Evolutionary conservation across 1,140 invertebrate genomes (phyloP).

Genomic region (Drosophila sp.): DNA sequence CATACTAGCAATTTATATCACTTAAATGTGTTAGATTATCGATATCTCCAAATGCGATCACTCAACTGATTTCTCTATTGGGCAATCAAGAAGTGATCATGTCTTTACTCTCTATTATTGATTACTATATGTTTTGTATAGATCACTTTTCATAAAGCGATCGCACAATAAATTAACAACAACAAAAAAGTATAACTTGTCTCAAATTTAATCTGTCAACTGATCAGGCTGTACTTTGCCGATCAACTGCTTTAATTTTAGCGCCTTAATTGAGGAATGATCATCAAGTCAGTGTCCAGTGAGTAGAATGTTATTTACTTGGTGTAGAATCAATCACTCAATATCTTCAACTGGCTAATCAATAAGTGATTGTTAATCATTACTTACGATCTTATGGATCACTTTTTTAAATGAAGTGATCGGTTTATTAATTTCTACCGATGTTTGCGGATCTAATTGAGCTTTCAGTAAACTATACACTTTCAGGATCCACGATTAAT

Average conservation of each 20-base stretch:
- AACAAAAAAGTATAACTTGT: neutral
- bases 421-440: neutral
- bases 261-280: neutral
- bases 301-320: neutral
- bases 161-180: neutral
- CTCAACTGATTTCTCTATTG: neutral
- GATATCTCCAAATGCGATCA: neutral
- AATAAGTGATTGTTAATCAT: neutral
- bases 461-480: neutral
- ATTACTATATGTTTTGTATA: too few species aligned
- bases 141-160: slow-evolving; percentile 6
- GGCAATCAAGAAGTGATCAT: neutral
- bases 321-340: neutral
- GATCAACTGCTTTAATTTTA: neutral
- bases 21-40: neutral
- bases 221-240: neutral
- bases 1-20: neutral
- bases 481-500: neutral
- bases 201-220: neutral
- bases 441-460: neutral
- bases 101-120: neutral
- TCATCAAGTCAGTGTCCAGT: neutral
- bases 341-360: neutral
- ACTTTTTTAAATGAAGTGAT: neutral
- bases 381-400: too few species aligned